Evolutionary conservation across 2,797 vertebrate genomes (phyloP).

Genomic region (Hipposideros larvatus): DNA sequence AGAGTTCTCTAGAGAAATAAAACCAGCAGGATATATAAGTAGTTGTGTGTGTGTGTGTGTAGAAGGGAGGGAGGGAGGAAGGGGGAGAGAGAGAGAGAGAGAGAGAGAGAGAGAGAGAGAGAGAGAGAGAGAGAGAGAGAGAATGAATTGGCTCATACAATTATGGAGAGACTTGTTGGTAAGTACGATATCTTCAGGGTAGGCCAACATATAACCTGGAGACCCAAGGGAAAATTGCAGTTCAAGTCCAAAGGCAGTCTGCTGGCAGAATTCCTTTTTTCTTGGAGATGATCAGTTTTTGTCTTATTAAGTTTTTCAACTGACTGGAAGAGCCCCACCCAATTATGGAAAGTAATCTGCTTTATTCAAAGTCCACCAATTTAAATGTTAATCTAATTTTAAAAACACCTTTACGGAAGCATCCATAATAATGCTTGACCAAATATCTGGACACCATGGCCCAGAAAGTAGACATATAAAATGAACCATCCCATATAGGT

Average conservation of each 20-base stretch:
- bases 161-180: not conserved
- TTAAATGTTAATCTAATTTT: not conserved
- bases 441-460: not conserved
- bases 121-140: no score
- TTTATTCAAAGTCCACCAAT: not conserved
- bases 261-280: not conserved
- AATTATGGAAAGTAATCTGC: not conserved
- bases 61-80: no score
- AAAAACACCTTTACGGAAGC: not conserved
- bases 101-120: no score
- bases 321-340: not conserved
- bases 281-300: not conserved
- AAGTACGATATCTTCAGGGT: not conserved
- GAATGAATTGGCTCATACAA: not conserved
- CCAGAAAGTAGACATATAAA: not conserved
- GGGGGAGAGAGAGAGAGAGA: no score
- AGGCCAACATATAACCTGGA: not conserved
- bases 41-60: no score
- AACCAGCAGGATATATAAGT: not conserved
- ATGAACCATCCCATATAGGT: not conserved
- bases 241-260: not conserved
- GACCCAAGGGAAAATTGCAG: not conserved
- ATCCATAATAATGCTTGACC: not conserved
- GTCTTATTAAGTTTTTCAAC: not conserved
- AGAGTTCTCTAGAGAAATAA: not conserved